Conservation (phyloP, 2,797 vertebrate genomes). For the Rhinella marina region DNA sequence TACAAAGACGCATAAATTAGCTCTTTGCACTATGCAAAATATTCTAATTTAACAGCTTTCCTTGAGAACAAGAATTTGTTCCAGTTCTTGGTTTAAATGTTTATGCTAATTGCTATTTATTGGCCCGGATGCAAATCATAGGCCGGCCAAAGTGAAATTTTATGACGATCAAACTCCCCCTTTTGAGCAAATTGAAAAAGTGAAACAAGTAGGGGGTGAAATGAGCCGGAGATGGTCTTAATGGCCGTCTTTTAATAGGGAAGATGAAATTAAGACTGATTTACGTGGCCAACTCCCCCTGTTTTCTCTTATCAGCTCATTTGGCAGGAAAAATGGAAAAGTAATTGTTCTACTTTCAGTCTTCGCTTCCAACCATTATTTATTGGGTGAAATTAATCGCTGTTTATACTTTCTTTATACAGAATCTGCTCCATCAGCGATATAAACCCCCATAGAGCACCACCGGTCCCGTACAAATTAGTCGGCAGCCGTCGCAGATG, state of each 20-base stretch:
- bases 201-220: slow-evolving; percentile 99
- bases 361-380: slow-evolving; percentile 88
- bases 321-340: slow-evolving; percentile 92
- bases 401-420: slow-evolving; percentile 88
- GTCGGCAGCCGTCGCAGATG: slow-evolving; percentile 74
- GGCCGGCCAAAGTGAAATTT: slow-evolving; percentile 99
- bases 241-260: slow-evolving; percentile 99
- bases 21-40: slow-evolving; percentile 80
- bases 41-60: slow-evolving; percentile 96
- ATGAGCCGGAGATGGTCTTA: slow-evolving; percentile 99
- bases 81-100: slow-evolving; percentile 99
- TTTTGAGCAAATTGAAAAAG: slow-evolving; percentile 99
- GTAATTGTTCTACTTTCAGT: slow-evolving; percentile 91
- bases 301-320: slow-evolving; percentile 95
- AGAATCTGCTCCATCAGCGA: slow-evolving; percentile 86
- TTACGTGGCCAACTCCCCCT: slow-evolving; percentile 95
- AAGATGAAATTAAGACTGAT: slow-evolving; percentile 99
- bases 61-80: slow-evolving; percentile 98
- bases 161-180: slow-evolving; percentile 99
- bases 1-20: slow-evolving; percentile 69
- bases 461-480: slow-evolving; percentile 83
- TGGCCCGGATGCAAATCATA: slow-evolving; percentile 99
- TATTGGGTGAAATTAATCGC: slow-evolving; percentile 91
- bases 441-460: slow-evolving; percentile 79
- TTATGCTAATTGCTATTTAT: slow-evolving; percentile 99